Evolutionary conservation across 1,140 invertebrate genomes (phyloP).

Genomic region (Drosophila lini): DNA sequence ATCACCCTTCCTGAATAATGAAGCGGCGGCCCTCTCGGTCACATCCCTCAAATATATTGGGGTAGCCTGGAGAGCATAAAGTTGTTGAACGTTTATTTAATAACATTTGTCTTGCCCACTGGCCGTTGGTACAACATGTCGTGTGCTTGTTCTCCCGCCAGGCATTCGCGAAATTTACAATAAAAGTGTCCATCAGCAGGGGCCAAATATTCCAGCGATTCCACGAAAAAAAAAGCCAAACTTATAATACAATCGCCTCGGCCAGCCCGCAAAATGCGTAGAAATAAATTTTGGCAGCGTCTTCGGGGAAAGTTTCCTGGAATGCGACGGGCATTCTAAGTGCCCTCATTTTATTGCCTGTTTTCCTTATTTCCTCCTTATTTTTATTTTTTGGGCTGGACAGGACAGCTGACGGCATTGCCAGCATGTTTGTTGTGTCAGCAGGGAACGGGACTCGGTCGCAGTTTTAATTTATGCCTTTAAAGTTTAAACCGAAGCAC

Average conservation of each 20-base stretch:
- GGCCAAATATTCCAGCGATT: conserved; percentile 51
- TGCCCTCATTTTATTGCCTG: conserved; percentile 59
- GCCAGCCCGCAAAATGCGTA: conserved; percentile 60
- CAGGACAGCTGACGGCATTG: conserved; percentile 60
- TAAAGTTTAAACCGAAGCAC: conserved; percentile 62
- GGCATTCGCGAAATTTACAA: conserved; percentile 48
- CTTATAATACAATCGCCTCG: conserved; percentile 41
- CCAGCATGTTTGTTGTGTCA: conserved; percentile 63
- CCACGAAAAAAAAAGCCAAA: conserved; percentile 10
- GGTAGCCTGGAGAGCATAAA: conserved; percentile 23
- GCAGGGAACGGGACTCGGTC: neutral
- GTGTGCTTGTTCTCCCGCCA: conserved; percentile 13
- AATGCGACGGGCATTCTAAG: conserved; percentile 71
- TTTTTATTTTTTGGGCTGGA: conserved; percentile 10
- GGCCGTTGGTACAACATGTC: conserved; percentile 26
- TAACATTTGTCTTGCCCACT: conserved; percentile 40
- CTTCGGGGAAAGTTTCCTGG: conserved; percentile 41
- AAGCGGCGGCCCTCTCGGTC: conserved; percentile 2
- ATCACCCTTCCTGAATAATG: conserved; percentile 41
- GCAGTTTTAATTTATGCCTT: conserved; percentile 74
- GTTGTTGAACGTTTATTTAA: conserved; percentile 50
- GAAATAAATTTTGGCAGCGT: conserved; percentile 53
- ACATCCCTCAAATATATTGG: conserved; percentile 22
- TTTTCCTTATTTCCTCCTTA: conserved; percentile 18
- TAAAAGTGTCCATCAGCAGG: conserved; percentile 49